Base-by-base conservation (phyloP, 2,797 vertebrate genomes). In the Lateolabrax maculatus region DNA sequence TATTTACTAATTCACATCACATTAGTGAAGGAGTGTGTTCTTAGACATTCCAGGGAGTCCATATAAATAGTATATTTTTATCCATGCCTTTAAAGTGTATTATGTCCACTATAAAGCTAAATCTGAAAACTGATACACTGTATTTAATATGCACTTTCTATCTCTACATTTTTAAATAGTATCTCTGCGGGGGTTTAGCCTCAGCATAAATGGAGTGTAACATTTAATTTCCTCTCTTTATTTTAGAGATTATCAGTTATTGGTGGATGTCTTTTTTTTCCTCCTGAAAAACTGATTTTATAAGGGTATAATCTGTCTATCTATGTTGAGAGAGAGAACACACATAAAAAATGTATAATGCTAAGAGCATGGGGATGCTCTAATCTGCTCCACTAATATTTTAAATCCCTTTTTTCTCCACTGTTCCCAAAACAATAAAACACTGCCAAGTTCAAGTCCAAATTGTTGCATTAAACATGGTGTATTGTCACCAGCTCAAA, bases 11-110 rank as follows among this genome's bases (percentile, higher is more conserved):
- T 74, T 84, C 46, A 49, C 31, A 57, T 64, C 10, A 13, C 18
- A 52, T 23, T 21, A 21, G 41, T 67, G 34, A 46, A 68, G 48
- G 43, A 53, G 55, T 81, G 29, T 66, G 48, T 81, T 66, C n/a
- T 69, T 31, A 41, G 66, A 65, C 23, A 75, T 70, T 65, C 16
- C 75, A 72, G 39, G 25, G 34, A 72, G 31, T 70, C 21, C 19
- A 49, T 75, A 60, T 76, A 56, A 68, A 73, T 65, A 75, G 56
- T 16, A 52, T 44, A 61, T 79, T 53, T 76, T 74, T 69, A 74
- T 66, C 27, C 25, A 11, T 48, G 21, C 16, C 60, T 81, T 61
- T 41, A 77, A 71, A 70, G 37, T 41, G 27, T 48, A n/a, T 77
- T 41, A 51, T 62, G 2, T 36, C 19, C 19, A 34, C 10, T 9